Evolutionary conservation across 2,888 invertebrate genomes (phyloP), one percentile per base, ranked within the genome.

Genomic region (Sinelater perroti): DNA sequence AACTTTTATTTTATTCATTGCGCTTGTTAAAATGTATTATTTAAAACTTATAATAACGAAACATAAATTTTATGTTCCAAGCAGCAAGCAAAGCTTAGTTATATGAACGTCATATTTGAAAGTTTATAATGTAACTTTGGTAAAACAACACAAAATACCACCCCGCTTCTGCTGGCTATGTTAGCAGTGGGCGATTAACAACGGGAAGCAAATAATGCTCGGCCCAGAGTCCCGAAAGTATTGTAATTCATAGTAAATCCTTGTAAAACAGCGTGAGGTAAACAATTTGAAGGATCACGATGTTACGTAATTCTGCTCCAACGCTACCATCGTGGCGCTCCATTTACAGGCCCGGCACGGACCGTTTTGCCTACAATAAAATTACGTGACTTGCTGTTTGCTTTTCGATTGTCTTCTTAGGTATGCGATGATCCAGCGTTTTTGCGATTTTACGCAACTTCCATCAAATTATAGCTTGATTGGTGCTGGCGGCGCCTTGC

Each of bases 341-440:
- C 40, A 30, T 50, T 47, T 50, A 24, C 16, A 17, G 14, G 18
- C 50, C 40, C 28, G 30, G 44, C 52, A 52, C 52, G 31, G 24
- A 42, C 17, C 42, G 52, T 52, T 52, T 52, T 52, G 52, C 40
- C 31, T 52, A 33, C 33, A 52, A 52, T 52, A 52, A 52, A 52
- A 52, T 42, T 52, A 52, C 52, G 24, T 52, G 52, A 52, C 52
- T 52, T 52, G 52, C 52, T 33, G 26, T 52, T 42, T 35, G 44
- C 35, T 31, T 30, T 52, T 33, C 18, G 21, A 21, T 40, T 42
- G 31, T 51, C 40, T 30, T 21, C 16, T 44, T 44, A 52, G 52
- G 52, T 52, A 52, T n/a, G 28, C 31, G 38, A 52, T 52, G 52
- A 52, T 13, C 33, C 10, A 35, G 33, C 21, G 31, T 21, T 52